Percentiles rank a stretch among this genome's conserved stretches.
Evolutionary conservation across 2,113 vertebrate species (phyloP).

Genomic region (Scortum barcoo): DNA sequence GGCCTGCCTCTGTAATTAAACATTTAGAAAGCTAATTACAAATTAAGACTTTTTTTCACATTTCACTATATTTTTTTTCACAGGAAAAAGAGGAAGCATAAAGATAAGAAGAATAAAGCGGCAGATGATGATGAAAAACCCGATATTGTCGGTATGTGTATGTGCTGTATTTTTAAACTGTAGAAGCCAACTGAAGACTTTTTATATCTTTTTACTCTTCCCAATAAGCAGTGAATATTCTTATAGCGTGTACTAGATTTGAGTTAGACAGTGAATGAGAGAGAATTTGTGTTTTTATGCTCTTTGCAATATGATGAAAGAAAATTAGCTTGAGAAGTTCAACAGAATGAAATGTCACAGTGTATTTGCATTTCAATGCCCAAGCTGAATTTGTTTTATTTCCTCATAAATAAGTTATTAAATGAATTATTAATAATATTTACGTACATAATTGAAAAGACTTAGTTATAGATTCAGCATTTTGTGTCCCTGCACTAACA

Average conservation of each 20-base stretch:
- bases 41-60: neutral
- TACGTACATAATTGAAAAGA: neutral
- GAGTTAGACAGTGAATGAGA: neutral
- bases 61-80: neutral
- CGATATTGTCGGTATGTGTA: slow-evolving; percentile 89
- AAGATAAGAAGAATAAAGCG: slow-evolving; percentile 91
- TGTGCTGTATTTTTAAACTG: neutral
- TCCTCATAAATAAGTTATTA: neutral
- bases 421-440: too few species aligned
- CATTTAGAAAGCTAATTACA: neutral
- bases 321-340: neutral
- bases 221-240: neutral
- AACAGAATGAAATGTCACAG: neutral
- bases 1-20: neutral
- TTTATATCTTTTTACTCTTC: neutral
- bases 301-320: too few species aligned
- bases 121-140: slow-evolving; percentile 86
- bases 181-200: neutral
- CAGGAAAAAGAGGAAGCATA: slow-evolving; percentile 92
- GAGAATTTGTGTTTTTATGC: neutral
- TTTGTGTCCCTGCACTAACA: neutral
- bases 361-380: neutral
- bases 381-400: too few species aligned
- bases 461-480: neutral
- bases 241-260: neutral